Evolutionary conservation across 2,113 vertebrate genomes (phyloP), one percentile per base, ranked within the genome.

Genomic region (Abramis brama): DNA sequence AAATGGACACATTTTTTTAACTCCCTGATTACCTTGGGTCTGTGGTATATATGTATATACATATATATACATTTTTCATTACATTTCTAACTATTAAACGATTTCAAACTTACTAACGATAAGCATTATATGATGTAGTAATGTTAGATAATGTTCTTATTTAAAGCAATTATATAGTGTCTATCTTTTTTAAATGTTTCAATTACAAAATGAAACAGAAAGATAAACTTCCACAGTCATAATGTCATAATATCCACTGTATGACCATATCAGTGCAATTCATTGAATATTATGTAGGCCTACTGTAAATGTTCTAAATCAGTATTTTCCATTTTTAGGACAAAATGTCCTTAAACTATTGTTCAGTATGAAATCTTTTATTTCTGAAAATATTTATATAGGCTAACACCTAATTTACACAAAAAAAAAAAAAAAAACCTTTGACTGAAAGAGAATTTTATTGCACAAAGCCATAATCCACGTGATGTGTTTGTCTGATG

Each of bases 401-500:
- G 27, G 27, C 27, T 27, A 27, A 75, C 1, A 3, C 50, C 62
- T 55, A 74, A 66, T 57, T 62, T 5, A 52, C 1, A 70, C 13
- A 27, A 30, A 30, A 30, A 11, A 10, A 3, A 80, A 27, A 21
- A 9, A n/a, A n/a, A 25, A 9, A 15, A n/a, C n/a, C 8, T 27
- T 19, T 45, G 36, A 64, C 23, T 27, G 57, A 7, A 68, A 33
- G 6, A 79, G 6, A 79, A 10, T 19, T 19, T 4, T 36, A 36
- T 6, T 43, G 78, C 59, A 27, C 23, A 64, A 45, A 80, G 79
- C 79, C 21, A 45, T 45, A 17, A 6, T 50, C 25, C 80, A 70
- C 80, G 11, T 70, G 80, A 82, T 82, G 62, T 50, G 21, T 70
- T 79, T 73, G 8, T 86, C 82, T 70, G 88, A 85, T 89, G 86